Evolutionary conservation across 35 echinoderm and acorn worm genomes (phyloP).

Genomic region (Apostichopus japonicus): DNA sequence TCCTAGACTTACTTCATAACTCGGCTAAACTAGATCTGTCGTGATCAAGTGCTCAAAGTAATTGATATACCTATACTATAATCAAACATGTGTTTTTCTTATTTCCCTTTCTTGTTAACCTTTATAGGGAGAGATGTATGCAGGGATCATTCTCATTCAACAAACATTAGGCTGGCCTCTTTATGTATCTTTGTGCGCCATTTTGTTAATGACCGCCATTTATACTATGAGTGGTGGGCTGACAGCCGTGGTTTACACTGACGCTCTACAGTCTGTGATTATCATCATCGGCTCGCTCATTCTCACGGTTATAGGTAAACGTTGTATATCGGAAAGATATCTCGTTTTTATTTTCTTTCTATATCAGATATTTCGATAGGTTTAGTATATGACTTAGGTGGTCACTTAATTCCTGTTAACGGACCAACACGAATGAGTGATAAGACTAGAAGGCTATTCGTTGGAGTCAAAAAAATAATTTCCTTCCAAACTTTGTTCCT

Average conservation of each 20-base stretch:
- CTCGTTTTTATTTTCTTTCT: no score
- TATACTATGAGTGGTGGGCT: conserved; percentile 93
- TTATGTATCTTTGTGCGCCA: conserved; percentile 65
- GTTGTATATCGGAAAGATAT: not conserved
- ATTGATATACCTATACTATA: no score
- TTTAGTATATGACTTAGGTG: no score
- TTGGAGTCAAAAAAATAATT: no score
- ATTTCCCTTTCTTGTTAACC: not conserved
- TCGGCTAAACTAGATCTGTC: no score
- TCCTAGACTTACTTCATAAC: not conserved
- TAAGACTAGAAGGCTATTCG: no score
- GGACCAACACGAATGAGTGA: no score
- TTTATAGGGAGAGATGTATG: conserved; percentile 88
- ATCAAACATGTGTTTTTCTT: no score
- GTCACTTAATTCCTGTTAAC: no score
- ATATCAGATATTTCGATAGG: no score
- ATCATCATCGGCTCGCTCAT: conserved; percentile 81
- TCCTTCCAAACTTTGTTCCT: no score
- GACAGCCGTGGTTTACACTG: conserved; percentile 93
- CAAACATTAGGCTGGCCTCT: conserved; percentile 81
- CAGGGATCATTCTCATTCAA: conserved; percentile 87
- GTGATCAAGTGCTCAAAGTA: no score
- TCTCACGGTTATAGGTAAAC: conserved; percentile 74
- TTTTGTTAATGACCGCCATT: conserved; percentile 74
- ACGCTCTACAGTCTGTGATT: conserved; percentile 80